A percentile compares a stretch with the other conserved stretches of the same genome.
Evolutionary conservation across 2,888 invertebrate species (phyloP).

Genomic region (Ferdinandea cuprea): DNA sequence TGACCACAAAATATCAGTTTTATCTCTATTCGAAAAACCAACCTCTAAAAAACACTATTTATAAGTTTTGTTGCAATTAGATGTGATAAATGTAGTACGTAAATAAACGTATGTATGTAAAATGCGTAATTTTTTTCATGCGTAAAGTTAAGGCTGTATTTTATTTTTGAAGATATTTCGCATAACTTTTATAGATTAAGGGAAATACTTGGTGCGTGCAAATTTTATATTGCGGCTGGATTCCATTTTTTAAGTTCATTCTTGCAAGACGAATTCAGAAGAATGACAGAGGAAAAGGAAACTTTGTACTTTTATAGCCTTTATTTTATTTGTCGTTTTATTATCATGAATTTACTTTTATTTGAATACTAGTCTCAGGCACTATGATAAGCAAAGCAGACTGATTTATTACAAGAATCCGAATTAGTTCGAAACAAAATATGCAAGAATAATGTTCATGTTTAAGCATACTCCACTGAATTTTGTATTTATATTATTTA

Average conservation of each 20-base stretch:
- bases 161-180: constrained; percentile 14
- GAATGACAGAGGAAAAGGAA: no score
- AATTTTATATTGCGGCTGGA: constrained; percentile 13
- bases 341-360: constrained; percentile 37
- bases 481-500: no score
- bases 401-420: constrained; percentile 19
- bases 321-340: constrained; percentile 47
- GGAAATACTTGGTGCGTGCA: constrained; percentile 35
- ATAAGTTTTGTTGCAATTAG: no score
- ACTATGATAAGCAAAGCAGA: constrained; percentile 24
- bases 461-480: no score
- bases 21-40: no score
- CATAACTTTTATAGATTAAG: constrained; percentile 31
- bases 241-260: constrained; percentile 11
- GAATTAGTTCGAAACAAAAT: constrained; percentile 6
- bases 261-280: constrained; percentile 17
- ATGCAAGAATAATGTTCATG: neutral
- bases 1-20: no score
- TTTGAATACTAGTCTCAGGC: constrained; percentile 30
- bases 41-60: no score
- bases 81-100: no score
- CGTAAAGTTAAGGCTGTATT: constrained; percentile 1
- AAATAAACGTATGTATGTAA: no score
- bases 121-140: neutral
- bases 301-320: constrained; percentile 18